These are phyloP conservation scores for Sorex araneus DNA, from an alignment of 2,113 vertebrate species.

Conservation along the genomic window DNA sequence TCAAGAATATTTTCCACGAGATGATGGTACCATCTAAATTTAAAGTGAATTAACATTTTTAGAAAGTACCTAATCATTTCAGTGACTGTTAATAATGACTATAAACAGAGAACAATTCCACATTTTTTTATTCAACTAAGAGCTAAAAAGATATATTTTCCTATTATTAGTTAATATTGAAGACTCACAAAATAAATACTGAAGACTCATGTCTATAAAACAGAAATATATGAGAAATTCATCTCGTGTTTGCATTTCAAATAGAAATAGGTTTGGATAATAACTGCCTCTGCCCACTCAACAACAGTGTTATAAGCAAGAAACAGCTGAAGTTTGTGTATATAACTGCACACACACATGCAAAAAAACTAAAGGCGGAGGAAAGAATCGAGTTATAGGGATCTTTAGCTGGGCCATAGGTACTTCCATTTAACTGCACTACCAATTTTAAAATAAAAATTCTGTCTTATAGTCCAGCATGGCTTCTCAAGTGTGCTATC, in stretches of 20 bases:
- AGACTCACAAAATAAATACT: constrained; percentile 39
- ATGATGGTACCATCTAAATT: constrained; percentile 59
- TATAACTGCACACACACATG: not conserved
- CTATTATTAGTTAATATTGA: too few species aligned
- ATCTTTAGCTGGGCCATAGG: not conserved
- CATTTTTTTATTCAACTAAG: constrained; percentile 51
- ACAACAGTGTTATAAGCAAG: not conserved
- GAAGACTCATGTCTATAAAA: not conserved
- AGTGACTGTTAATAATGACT: constrained; percentile 44
- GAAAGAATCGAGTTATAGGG: not conserved
- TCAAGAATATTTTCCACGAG: constrained; percentile 59
- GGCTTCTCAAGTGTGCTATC: not conserved
- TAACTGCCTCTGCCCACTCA: not conserved
- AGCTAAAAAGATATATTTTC: not conserved
- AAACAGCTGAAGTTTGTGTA: not conserved
- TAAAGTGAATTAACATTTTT: constrained; percentile 65
- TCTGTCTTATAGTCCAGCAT: not conserved
- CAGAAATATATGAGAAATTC: constrained; percentile 6
- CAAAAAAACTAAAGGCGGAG: not conserved
- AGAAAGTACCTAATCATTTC: constrained; percentile 41
- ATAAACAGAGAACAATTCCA: constrained; percentile 48
- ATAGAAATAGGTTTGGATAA: not conserved
- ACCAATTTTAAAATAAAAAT: constrained; percentile 47
- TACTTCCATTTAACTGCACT: not conserved
- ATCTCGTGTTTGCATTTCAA: constrained; percentile 15